Percentiles rank a stretch among this genome's conserved stretches.
Conservation (phyloP, 2,888 invertebrate genomes). For the Fragum sueziense region DNA sequence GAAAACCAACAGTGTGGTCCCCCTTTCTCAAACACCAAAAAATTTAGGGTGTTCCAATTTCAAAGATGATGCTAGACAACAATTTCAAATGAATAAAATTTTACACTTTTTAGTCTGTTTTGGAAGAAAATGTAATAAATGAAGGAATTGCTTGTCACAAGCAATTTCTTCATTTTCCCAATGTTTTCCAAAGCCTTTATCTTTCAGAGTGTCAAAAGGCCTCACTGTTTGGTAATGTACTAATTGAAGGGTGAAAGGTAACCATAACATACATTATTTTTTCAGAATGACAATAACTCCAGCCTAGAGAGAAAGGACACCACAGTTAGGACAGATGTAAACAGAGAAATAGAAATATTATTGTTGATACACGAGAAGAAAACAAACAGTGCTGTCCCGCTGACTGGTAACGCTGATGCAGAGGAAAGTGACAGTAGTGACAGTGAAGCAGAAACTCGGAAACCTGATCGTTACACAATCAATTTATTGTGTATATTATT, state of each 20-base stretch:
- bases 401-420: slow-evolving; percentile 47
- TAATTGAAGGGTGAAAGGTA: not conserved
- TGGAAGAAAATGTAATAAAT: not conserved
- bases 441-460: slow-evolving; percentile 68
- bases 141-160: not conserved
- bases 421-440: slow-evolving; percentile 75
- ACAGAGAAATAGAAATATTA: slow-evolving; percentile 75
- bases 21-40: no score
- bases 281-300: slow-evolving; percentile 19
- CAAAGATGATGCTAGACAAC: no score
- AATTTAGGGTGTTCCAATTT: slow-evolving; percentile 29
- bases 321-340: slow-evolving; percentile 44
- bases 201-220: not conserved
- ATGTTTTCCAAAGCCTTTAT: not conserved
- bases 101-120: no score
- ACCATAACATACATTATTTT: not conserved
- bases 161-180: not conserved
- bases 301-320: slow-evolving; percentile 26
- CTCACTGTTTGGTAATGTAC: not conserved
- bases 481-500: no score
- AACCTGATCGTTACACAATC: no score
- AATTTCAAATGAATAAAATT: no score
- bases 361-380: slow-evolving; percentile 74
- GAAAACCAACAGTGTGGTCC: slow-evolving; percentile 50
- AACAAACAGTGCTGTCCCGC: slow-evolving; percentile 37